phyloP scores from a whole-genome alignment of 2,797 vertebrate genomes.

The Podargus strigoides region DNA sequence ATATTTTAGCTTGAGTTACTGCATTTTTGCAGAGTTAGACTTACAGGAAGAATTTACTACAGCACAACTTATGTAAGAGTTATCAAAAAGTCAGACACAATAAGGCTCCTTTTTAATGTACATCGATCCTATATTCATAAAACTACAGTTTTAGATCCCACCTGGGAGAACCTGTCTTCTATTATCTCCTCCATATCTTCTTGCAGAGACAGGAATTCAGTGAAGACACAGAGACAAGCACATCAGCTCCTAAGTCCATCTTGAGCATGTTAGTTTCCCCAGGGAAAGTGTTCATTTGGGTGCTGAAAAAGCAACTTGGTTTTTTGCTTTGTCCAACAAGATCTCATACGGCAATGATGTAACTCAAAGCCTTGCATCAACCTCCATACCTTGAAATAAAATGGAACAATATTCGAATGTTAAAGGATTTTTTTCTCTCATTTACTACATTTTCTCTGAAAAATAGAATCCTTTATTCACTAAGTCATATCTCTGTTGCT shows the following conservation, averaged over 20 bases:
- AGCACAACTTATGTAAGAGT: not conserved
- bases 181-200: not conserved
- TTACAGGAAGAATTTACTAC: not conserved
- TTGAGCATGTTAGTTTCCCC: not conserved
- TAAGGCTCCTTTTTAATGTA: not conserved
- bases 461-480: not conserved
- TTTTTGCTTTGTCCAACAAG: not conserved
- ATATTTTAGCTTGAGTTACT: not conserved
- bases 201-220: not conserved
- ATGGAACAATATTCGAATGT: not conserved
- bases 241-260: not conserved
- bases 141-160: not conserved
- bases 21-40: not conserved
- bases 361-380: not conserved
- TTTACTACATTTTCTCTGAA: not conserved
- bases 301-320: not conserved
- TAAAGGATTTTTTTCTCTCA: not conserved
- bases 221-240: not conserved
- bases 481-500: conserved; percentile 9
- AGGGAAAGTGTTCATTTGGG: not conserved
- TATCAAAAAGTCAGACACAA: not conserved
- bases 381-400: not conserved
- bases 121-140: not conserved
- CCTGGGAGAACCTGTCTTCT: fast-evolving
- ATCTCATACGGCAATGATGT: not conserved